Evolutionary conservation across 2,113 vertebrate genomes (phyloP), one percentile per base, ranked within the genome.

Genomic region (Eidolon helvum): DNA sequence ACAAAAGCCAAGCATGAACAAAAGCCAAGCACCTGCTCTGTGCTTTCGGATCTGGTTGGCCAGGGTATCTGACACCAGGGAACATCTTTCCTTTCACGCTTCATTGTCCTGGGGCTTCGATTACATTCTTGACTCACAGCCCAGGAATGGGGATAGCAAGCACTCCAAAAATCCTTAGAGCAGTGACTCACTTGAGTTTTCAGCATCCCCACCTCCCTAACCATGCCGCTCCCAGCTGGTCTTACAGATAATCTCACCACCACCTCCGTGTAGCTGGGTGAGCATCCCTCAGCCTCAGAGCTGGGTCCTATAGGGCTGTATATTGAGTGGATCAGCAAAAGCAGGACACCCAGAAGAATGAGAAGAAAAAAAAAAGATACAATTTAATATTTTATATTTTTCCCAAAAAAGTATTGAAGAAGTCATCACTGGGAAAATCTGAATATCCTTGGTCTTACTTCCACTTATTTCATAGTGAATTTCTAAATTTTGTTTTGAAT

Each of bases 61-160:
- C 69, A 19, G 79, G 90, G 74, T 61, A 96, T 65, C 61, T 1
- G 83, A 97, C 84, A 97, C 89, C 92, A 12, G 79, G 59, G 90
- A 65, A 35, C 69, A 82, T 89, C 94, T 97, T 97, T 96, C 90
- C 93, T 97, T 98, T 97, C 96, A 97, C 93, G 88, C 95, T 75
- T 79, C 85, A 95, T 95, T 97, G 93, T 97, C 83, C 90, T 79
- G 63, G 77, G 68, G 84, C 79, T 97, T 96, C 87, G 50, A 10
- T 97, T 95, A 89, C 97, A 93, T 97, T 90, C 92, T 96, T 97
- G 97, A 95, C 83, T 50, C 53, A 30, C n/a, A 90, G 96, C 97
- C 97, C 83, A 80, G 95, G 83, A 95, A 66, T 66, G 69, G 65
- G 91, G 59, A 68, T 8, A 82, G 40, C 43, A 2, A 59, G 33